Evolutionary conservation across 2,797 vertebrate species (phyloP).

Genomic region (Sebastes matsubarae): DNA sequence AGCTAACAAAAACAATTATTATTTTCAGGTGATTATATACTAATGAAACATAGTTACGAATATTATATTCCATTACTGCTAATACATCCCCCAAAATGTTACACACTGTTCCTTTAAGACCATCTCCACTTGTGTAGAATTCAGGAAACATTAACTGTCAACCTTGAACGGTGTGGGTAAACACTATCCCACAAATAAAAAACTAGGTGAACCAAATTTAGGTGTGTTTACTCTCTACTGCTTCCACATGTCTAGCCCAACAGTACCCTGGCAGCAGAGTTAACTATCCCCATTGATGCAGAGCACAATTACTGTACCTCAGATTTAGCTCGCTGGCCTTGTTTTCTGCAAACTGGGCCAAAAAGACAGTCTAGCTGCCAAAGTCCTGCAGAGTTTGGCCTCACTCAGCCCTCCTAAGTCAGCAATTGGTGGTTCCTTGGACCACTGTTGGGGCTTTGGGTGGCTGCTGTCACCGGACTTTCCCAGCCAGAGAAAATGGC

Average conservation of each 20-base stretch:
- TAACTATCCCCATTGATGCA: constrained; percentile 46
- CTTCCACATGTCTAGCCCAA: constrained; percentile 23
- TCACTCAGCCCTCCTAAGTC: constrained; percentile 55
- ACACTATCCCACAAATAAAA: constrained; percentile 7
- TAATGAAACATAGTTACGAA: too few relatives aligned
- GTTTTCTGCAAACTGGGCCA: constrained; percentile 59
- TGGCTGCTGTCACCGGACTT: constrained; percentile 72
- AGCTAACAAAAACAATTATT: too few relatives aligned
- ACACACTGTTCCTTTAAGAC: background rate
- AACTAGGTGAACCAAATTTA: constrained; percentile 18
- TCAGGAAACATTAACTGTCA: background rate
- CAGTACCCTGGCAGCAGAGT: constrained; percentile 33
- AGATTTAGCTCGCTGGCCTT: constrained; percentile 50
- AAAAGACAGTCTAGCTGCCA: constrained; percentile 50
- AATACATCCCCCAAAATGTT: too few relatives aligned
- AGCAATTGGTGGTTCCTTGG: constrained; percentile 71
- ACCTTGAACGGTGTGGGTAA: background rate
- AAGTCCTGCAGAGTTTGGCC: constrained; percentile 64
- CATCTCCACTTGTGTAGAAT: background rate
- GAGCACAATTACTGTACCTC: constrained; percentile 60
- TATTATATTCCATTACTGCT: too few relatives aligned
- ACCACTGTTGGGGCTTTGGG: constrained; percentile 54
- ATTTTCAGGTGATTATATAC: too few relatives aligned
- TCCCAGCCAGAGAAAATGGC: constrained; percentile 75
- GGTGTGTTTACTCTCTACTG: constrained; percentile 28